A percentile compares a stretch with the other conserved stretches of the same genome.
Evolutionary conservation across 2,888 invertebrate genomes (phyloP).

Genomic region (Galerucella calmariensis): DNA sequence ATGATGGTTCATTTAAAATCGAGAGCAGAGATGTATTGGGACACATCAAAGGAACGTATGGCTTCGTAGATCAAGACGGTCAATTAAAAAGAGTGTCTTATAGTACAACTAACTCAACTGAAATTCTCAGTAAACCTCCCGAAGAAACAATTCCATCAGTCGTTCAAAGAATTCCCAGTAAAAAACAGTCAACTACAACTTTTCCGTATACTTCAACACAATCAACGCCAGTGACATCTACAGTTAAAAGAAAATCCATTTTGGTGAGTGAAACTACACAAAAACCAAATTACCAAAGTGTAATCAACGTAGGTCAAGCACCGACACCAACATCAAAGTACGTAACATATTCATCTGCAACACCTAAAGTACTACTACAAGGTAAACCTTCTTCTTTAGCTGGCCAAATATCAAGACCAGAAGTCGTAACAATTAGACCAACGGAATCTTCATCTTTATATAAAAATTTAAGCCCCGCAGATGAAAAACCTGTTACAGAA

Average conservation of each 20-base stretch:
- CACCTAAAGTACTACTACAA: slow-evolving; percentile 60
- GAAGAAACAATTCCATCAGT: slow-evolving; percentile 58
- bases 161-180: slow-evolving; percentile 63
- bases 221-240: slow-evolving; percentile 70
- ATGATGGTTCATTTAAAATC: slow-evolving; percentile 87
- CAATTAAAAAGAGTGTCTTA: slow-evolving; percentile 85
- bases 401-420: slow-evolving; percentile 59
- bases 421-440: slow-evolving; percentile 54
- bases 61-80: slow-evolving; percentile 81
- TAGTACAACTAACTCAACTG: slow-evolving; percentile 69
- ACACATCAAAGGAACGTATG: slow-evolving; percentile 85
- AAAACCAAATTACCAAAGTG: slow-evolving; percentile 54
- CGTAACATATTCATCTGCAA: slow-evolving; percentile 59
- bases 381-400: slow-evolving; percentile 52
- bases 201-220: slow-evolving; percentile 60
- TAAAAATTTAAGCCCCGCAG: slow-evolving; percentile 57
- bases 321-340: slow-evolving; percentile 57
- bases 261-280: slow-evolving; percentile 65
- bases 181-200: slow-evolving; percentile 66
- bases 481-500: slow-evolving; percentile 67
- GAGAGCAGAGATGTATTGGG: slow-evolving; percentile 83
- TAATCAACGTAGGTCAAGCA: slow-evolving; percentile 58
- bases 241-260: slow-evolving; percentile 73
- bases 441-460: slow-evolving; percentile 56
- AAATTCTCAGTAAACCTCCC: slow-evolving; percentile 62